Percentiles rank a stretch among this genome's conserved stretches.
Conservation (phyloP, 2,113 vertebrate genomes). For the Rhagologus leucostigma region DNA sequence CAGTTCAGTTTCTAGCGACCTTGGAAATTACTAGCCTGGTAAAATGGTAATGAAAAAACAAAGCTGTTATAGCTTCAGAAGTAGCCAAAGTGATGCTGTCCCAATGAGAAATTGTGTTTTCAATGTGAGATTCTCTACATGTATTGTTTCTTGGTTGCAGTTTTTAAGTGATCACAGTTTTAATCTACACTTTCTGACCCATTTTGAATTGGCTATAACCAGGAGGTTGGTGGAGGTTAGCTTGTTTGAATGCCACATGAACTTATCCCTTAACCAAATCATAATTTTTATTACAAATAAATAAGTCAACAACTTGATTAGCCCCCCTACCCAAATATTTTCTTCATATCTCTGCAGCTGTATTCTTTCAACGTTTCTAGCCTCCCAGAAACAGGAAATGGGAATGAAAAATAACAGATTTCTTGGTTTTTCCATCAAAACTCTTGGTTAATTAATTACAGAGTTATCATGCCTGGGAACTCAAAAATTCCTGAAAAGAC, state of each 20-base stretch:
- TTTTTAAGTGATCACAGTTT: neutral
- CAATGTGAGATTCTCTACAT: neutral
- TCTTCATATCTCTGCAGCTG: neutral
- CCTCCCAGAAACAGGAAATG: neutral
- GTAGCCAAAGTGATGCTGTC: neutral
- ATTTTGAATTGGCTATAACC: neutral
- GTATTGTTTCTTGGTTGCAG: neutral
- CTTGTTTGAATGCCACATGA: neutral
- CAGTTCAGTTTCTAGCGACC: constrained; percentile 27
- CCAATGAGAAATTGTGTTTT: neutral
- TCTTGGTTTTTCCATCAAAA: neutral
- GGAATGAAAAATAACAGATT: neutral
- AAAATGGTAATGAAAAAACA: constrained; percentile 33
- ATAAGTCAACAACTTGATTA: neutral
- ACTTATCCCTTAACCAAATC: neutral
- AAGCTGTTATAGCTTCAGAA: neutral
- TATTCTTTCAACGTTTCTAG: neutral
- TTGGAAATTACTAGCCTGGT: constrained; percentile 31
- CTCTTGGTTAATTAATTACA: neutral
- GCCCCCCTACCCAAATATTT: neutral
- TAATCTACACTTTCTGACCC: neutral
- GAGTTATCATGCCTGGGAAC: neutral
- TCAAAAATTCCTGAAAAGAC: neutral
- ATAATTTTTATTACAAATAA: neutral
- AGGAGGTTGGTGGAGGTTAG: neutral